phyloP scores from a whole-genome alignment of 1,140 invertebrate species.

The Oscheius sp. region DNA sequence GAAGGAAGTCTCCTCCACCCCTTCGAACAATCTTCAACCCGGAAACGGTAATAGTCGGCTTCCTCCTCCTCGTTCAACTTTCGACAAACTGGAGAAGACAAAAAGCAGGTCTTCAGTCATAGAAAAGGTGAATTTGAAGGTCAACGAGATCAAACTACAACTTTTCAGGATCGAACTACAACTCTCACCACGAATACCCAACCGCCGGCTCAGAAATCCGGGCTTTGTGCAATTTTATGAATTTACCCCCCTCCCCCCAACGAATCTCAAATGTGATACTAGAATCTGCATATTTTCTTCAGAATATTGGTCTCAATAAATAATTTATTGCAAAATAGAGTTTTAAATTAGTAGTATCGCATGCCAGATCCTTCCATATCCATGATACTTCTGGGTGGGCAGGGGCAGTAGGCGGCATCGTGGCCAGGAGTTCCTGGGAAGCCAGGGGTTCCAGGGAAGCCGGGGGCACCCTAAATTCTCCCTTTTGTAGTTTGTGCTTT shows the following conservation, averaged over 20 bases:
- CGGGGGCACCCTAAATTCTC: neutral
- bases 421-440: neutral
- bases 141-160: neutral
- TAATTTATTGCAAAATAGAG: no score
- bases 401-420: neutral
- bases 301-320: no score
- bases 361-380: slow-evolving; percentile 5
- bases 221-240: neutral
- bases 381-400: neutral
- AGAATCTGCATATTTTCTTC: no score
- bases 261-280: no score
- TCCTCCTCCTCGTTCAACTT: slow-evolving; percentile 24
- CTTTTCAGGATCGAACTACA: slow-evolving; percentile 24
- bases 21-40: neutral
- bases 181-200: slow-evolving; percentile 21
- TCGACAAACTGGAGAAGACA: slow-evolving; percentile 34
- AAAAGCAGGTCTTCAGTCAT: slow-evolving; percentile 30
- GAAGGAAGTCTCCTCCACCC: neutral
- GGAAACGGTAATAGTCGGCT: slow-evolving; percentile 10
- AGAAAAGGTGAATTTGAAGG: slow-evolving; percentile 18
- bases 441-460: neutral
- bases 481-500: neutral
- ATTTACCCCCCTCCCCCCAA: no score
- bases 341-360: neutral
- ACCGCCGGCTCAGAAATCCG: slow-evolving; percentile 22